Conservation (phyloP, 2,797 vertebrate species). For the Jordanella pulchra region DNA sequence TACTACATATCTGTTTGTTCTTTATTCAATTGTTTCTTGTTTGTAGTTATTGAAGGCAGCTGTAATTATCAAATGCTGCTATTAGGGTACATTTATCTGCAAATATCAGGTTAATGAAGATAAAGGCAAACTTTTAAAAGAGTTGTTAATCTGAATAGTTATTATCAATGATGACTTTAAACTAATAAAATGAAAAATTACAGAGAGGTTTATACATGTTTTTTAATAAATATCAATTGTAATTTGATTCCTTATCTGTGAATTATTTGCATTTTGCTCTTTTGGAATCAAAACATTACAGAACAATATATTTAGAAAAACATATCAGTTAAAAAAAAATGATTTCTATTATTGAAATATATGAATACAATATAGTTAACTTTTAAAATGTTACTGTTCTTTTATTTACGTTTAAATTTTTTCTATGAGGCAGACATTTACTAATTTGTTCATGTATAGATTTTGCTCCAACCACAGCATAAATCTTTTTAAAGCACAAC, state of each 20-base stretch:
- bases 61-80: constrained; percentile 23
- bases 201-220: background rate
- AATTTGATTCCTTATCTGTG: constrained; percentile 4
- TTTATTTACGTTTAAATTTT: background rate
- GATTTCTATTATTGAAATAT: too few relatives aligned
- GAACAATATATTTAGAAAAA: background rate
- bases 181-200: constrained; percentile 54
- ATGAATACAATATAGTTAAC: background rate
- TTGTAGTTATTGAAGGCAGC: constrained; percentile 47
- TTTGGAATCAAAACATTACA: background rate
- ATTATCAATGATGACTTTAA: constrained; percentile 31
- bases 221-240: background rate
- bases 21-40: constrained; percentile 29
- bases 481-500: background rate
- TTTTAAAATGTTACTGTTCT: background rate
- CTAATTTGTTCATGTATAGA: background rate
- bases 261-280: background rate
- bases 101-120: constrained; percentile 21
- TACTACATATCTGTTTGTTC: constrained; percentile 17
- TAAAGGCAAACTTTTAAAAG: constrained; percentile 14
- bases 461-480: background rate
- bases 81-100: constrained; percentile 6
- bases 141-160: constrained; percentile 23
- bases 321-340: background rate
- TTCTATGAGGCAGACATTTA: background rate